A percentile compares a stretch with the other conserved stretches of the same genome.
Evolutionary conservation across 2,113 vertebrate genomes (phyloP).

Genomic region (Willisornis vidua): DNA sequence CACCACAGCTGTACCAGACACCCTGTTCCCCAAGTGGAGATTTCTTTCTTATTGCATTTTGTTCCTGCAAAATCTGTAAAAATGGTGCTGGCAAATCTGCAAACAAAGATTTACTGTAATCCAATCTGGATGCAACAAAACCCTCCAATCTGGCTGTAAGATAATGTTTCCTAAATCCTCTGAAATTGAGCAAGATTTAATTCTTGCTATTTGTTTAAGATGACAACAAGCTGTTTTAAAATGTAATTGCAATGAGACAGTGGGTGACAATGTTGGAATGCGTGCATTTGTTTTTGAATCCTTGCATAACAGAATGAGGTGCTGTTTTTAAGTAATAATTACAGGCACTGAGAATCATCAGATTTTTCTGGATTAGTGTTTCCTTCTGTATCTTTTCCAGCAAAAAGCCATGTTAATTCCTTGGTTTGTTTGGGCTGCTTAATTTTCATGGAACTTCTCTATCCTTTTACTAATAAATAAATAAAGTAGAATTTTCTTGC

Average conservation of each 20-base stretch:
- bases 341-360: not conserved
- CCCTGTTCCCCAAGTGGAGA: not conserved
- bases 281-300: not conserved
- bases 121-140: not conserved
- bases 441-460: not conserved
- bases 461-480: not conserved
- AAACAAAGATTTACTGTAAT: conserved; percentile 22
- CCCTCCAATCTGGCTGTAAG: not conserved
- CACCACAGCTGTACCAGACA: not conserved
- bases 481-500: not conserved
- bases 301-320: not conserved
- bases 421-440: not conserved
- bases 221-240: not conserved
- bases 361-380: not conserved
- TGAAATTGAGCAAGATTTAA: not conserved
- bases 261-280: not conserved
- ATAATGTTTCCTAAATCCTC: not conserved
- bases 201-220: not conserved
- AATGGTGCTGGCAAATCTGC: not conserved
- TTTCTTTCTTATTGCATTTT: not conserved
- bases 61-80: not conserved
- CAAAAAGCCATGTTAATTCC: not conserved
- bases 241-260: not conserved
- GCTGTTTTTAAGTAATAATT: not conserved
- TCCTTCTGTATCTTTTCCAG: not conserved